phyloP scores from a whole-genome alignment of 2,888 invertebrate species.

The Entomobrya proxima region DNA sequence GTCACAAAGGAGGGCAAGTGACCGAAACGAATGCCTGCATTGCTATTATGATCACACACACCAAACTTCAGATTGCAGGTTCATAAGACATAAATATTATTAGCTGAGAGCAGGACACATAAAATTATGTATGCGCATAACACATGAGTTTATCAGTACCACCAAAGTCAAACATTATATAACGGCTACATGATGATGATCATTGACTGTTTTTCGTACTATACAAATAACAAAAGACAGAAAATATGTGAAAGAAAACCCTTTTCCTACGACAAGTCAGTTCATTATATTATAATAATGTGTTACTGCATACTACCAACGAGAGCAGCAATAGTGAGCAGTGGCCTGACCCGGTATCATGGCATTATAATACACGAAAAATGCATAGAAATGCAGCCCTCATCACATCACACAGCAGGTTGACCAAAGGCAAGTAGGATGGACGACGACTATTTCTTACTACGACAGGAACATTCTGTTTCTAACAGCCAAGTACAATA shows the following conservation, averaged over 20 bases:
- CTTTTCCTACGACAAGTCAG: neutral
- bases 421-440: slow-evolving; percentile 17
- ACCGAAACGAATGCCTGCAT: slow-evolving; percentile 30
- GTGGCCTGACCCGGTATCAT: slow-evolving; percentile 17
- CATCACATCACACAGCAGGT: slow-evolving; percentile 20
- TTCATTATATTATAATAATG: neutral
- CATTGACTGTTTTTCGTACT: neutral
- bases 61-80: slow-evolving; percentile 4
- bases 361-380: slow-evolving; percentile 23
- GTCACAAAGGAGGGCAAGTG: slow-evolving; percentile 22
- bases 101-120: no score
- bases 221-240: neutral
- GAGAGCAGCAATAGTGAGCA: neutral
- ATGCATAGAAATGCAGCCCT: slow-evolving; percentile 43
- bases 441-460: neutral
- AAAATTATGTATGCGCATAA: neutral
- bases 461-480: slow-evolving; percentile 23
- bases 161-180: neutral
- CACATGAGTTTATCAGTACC: neutral
- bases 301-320: neutral
- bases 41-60: slow-evolving; percentile 24
- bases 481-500: slow-evolving; percentile 21
- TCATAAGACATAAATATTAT: slow-evolving; percentile 18
- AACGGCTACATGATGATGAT: neutral
- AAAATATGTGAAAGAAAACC: slow-evolving; percentile 1